A percentile compares a stretch with the other conserved stretches of the same genome.
Conservation (phyloP, 2,888 invertebrate genomes). For the Ormyrus labotus region DNA sequence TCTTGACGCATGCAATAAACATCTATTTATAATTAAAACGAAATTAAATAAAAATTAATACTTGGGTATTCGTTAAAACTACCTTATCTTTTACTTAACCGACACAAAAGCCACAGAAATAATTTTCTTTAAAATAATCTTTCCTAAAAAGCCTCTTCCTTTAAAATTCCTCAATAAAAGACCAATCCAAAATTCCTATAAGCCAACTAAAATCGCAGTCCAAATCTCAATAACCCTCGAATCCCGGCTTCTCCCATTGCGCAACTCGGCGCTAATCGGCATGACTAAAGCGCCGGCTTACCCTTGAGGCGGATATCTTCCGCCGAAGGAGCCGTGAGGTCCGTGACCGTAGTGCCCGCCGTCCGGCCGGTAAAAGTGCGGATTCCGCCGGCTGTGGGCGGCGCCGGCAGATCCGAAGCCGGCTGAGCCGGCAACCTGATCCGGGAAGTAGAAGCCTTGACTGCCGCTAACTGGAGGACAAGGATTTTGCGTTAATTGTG, state of each 20-base stretch:
- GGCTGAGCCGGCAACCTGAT: no score
- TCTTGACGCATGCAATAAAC: no score
- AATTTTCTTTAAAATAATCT: no score
- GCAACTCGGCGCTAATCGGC: no score
- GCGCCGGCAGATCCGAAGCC: not conserved
- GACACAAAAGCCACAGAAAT: no score
- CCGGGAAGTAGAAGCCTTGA: no score
- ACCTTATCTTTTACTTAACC: no score
- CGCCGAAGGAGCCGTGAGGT: not conserved
- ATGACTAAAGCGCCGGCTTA: not conserved
- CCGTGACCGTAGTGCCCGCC: not conserved
- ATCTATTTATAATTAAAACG: no score
- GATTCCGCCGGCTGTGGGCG: conserved; percentile 7
- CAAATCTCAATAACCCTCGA: not conserved
- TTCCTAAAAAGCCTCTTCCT: not conserved
- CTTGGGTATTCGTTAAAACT: no score
- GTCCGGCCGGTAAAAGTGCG: conserved; percentile 25
- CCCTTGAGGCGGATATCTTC: conserved; percentile 11
- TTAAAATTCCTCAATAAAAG: not conserved
- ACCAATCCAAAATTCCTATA: not conserved
- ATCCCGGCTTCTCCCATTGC: not conserved
- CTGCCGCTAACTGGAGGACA: no score
- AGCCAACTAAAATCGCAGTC: not conserved
- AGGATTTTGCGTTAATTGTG: no score
- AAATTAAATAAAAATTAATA: no score